Evolutionary conservation across 2,888 invertebrate species (phyloP).

Genomic region (Ariolimax columbianus): DNA sequence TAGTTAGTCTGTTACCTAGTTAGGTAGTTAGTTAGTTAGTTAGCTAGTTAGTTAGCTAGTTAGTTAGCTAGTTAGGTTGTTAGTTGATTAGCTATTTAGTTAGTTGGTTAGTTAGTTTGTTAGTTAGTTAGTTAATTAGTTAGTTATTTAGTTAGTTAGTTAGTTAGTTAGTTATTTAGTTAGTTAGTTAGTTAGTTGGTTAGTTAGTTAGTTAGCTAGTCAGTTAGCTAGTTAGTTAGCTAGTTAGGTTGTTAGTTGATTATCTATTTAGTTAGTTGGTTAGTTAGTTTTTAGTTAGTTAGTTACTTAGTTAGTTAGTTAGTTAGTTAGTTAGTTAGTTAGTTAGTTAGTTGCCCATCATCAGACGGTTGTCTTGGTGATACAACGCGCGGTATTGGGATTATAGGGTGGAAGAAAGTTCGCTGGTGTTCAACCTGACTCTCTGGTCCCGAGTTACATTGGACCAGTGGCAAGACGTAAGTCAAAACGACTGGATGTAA

Average conservation of each 20-base stretch:
- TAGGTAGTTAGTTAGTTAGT: too few relatives aligned
- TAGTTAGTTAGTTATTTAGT: slow-evolving; percentile 9
- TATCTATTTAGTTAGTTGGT: not conserved
- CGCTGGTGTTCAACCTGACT: too few relatives aligned
- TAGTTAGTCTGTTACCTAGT: too few relatives aligned
- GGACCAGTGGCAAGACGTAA: too few relatives aligned
- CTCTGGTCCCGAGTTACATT: too few relatives aligned
- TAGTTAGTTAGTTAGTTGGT: not conserved
- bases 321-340: slow-evolving; percentile 9
- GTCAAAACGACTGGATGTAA: too few relatives aligned
- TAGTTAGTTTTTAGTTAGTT: slow-evolving; percentile 6
- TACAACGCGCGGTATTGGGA: too few relatives aligned
- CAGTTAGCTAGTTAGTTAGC: not conserved
- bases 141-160: slow-evolving; percentile 4
- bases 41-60: not conserved
- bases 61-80: slow-evolving; percentile 1
- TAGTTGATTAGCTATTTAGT: not conserved
- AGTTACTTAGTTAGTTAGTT: slow-evolving; percentile 11
- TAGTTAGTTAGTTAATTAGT: slow-evolving; percentile 1
- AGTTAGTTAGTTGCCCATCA: not conserved
- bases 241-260: not conserved
- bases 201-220: not conserved
- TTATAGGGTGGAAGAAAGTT: too few relatives aligned
- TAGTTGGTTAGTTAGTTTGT: not conserved
- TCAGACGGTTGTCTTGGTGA: too few relatives aligned